These are phyloP conservation scores for Drosophila parvula DNA, from an alignment of 1,140 invertebrate genomes.

Conservation along the genomic window DNA sequence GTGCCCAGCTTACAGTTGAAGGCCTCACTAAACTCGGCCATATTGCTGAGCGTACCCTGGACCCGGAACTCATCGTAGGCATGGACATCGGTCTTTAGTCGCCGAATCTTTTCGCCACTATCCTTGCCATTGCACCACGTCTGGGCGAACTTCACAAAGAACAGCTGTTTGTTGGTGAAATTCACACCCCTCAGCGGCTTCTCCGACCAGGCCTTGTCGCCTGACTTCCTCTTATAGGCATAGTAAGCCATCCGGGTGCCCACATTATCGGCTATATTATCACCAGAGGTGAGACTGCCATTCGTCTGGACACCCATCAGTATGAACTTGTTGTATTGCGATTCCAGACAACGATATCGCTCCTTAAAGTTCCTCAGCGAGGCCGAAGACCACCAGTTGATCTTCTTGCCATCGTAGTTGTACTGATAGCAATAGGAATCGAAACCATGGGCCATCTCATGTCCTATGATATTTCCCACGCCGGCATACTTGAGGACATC, in stretches of 20 bases:
- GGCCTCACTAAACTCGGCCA: conserved; percentile 87
- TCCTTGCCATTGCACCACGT: conserved; percentile 85
- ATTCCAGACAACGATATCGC: conserved; percentile 93
- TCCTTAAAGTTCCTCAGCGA: conserved; percentile 88
- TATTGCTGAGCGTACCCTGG: conserved; percentile 88
- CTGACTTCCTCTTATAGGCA: conserved; percentile 85
- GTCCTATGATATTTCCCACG: conserved; percentile 88
- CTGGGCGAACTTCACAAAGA: conserved; percentile 86
- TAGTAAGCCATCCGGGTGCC: conserved; percentile 91
- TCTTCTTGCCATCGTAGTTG: conserved; percentile 89
- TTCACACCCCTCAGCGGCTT: conserved; percentile 85
- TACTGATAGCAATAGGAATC: conserved; percentile 90
- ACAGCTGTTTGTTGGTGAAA: conserved; percentile 86
- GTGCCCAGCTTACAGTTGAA: conserved; percentile 87
- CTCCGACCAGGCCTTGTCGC: conserved; percentile 81
- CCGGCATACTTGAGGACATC: conserved; percentile 85
- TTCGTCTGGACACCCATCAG: conserved; percentile 86
- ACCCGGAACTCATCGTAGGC: conserved; percentile 86
- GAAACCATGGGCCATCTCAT: conserved; percentile 89
- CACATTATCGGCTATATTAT: conserved; percentile 97
- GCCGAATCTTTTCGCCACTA: conserved; percentile 77
- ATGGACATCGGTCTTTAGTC: conserved; percentile 66
- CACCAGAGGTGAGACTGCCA: conserved; percentile 91
- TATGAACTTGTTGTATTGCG: conserved; percentile 89
- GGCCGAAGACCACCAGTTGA: conserved; percentile 93